Base-by-base conservation (phyloP, 1,140 invertebrate genomes). In the Panulirus ornatus region DNA sequence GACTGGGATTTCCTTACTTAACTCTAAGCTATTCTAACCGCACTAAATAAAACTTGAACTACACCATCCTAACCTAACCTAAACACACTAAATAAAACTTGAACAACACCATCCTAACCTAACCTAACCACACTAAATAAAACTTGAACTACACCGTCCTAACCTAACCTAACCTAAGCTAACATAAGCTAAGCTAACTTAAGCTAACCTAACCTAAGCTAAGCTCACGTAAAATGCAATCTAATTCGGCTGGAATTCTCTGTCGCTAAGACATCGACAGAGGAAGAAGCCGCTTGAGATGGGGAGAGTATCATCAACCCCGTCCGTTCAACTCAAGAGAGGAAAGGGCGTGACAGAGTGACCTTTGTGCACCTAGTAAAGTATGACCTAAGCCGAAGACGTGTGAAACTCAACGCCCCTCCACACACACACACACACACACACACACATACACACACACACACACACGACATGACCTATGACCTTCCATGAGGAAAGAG, bases 371-470 rank as follows among this genome's bases (percentile, higher is more conserved):
- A n/a, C n/a, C n/a, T n/a, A n/a, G n/a, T n/a, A n/a, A n/a, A n/a
- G n/a, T n/a, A n/a, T n/a, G n/a, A n/a, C n/a, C n/a, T n/a, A n/a
- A n/a, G n/a, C n/a, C n/a, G n/a, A n/a, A n/a, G n/a, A 58, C 22
- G 11, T 11, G 51, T 58, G 51, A 11, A 58, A 11, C 22, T 11
- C 51, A 58, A 58, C 22, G 11, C 11, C 22, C 63, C 63, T 70
- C 22, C 6, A 22, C 63, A 5, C 63, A 70, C 5, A 70, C 5
- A 22, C 63, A 30, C 5, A 5, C 63, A 5, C 63, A 70, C 63
- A 70, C 63, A 70, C 63, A 70, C 22, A 70, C 63, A 70, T 30
- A 66, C 63, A 66, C 63, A 66, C 63, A 66, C 63, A 66, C 63
- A 66, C 63, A 66, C 3, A 66, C 3, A 66, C 63, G 34, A n/a